Percentiles rank a stretch among this genome's conserved stretches.
Evolutionary conservation across 2,888 invertebrate genomes (phyloP).

Genomic region (Hololepta plana): DNA sequence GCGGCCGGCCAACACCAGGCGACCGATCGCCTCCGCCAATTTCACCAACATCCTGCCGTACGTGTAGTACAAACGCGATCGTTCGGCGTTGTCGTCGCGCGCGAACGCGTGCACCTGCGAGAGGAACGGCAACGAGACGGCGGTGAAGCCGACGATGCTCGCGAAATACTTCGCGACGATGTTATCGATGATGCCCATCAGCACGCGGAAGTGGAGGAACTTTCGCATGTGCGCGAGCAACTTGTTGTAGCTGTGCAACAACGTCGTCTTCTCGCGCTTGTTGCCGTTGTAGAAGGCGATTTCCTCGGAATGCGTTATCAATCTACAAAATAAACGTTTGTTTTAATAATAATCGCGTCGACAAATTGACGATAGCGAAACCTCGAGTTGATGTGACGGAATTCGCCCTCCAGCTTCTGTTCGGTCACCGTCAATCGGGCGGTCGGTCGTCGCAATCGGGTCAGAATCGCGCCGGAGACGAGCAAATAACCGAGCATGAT

Average conservation of each 20-base stretch:
- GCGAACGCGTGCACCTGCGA: conserved; percentile 50
- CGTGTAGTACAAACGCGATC: conserved; percentile 81
- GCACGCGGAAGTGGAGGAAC: conserved; percentile 74
- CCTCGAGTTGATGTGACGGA: conserved; percentile 87
- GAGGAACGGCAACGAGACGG: conserved; percentile 90
- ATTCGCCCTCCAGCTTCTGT: conserved; percentile 96
- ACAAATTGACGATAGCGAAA: no score
- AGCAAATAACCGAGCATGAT: conserved; percentile 77
- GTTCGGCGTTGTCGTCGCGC: conserved; percentile 47
- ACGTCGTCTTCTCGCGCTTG: conserved; percentile 69
- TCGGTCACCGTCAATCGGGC: conserved; percentile 80
- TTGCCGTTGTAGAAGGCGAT: conserved; percentile 71
- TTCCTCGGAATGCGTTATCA: conserved; percentile 96
- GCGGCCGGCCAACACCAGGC: conserved; percentile 83
- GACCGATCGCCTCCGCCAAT: conserved; percentile 92
- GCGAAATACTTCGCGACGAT: conserved; percentile 93
- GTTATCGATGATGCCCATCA: conserved; percentile 91
- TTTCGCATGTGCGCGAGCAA: conserved; percentile 68
- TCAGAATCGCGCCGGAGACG: conserved; percentile 71
- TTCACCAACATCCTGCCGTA: conserved; percentile 93
- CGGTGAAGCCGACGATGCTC: conserved; percentile 89
- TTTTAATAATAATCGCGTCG: conserved; percentile 14
- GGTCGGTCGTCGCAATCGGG: conserved; percentile 73
- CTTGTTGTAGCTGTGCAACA: conserved; percentile 78
- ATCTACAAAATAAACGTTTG: conserved; percentile 25